Conservation (phyloP, 2,113 vertebrate species). For the Apteryx mantelli region DNA sequence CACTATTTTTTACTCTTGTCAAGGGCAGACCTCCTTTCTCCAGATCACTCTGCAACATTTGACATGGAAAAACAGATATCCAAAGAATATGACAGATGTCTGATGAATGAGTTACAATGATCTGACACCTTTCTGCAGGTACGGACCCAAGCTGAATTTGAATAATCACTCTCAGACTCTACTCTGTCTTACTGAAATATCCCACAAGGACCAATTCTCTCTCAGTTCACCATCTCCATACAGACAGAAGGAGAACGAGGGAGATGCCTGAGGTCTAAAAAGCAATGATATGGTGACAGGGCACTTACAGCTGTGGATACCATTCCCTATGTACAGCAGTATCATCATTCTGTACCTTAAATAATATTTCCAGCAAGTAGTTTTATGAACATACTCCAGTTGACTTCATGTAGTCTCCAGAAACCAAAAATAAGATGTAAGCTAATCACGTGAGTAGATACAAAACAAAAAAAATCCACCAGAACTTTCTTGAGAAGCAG, state of each 20-base stretch:
- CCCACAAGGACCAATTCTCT: background rate
- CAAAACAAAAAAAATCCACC: background rate
- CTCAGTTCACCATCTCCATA: background rate
- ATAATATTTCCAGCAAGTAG: background rate
- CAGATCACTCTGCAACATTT: background rate
- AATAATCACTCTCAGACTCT: background rate
- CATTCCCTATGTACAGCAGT: background rate
- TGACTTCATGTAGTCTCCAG: background rate
- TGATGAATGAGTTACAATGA: background rate
- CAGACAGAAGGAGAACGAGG: background rate
- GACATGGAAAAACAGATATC: background rate
- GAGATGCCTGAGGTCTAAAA: background rate
- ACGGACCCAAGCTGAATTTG: background rate
- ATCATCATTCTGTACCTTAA: background rate
- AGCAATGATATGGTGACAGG: background rate
- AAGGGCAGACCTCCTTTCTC: background rate
- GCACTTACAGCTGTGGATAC: fast-evolving
- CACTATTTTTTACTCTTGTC: background rate
- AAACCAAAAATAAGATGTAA: background rate
- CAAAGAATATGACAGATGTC: fast-evolving
- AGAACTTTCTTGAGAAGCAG: background rate
- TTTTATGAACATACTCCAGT: background rate
- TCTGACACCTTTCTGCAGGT: background rate
- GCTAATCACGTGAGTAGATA: background rate
- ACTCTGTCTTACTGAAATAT: background rate